Evolutionary conservation across 2,888 invertebrate species (phyloP).

Genomic region (Spodoptera picta): DNA sequence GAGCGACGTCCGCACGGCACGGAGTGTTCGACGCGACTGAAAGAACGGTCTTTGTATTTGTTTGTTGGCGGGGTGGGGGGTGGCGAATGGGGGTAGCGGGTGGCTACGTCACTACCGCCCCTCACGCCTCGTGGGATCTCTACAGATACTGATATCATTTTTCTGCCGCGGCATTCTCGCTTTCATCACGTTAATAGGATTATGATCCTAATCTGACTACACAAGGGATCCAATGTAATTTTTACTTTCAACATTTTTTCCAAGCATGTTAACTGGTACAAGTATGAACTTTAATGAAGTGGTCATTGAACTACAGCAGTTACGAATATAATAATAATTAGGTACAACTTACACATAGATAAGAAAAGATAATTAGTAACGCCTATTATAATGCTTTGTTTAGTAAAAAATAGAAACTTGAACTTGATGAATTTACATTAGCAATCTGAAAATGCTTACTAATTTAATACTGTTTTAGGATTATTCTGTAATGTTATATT

Average conservation of each 20-base stretch:
- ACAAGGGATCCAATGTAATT: slow-evolving; percentile 17
- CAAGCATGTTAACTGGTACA: neutral
- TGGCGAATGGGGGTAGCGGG: slow-evolving; percentile 57
- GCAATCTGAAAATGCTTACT: too few species aligned
- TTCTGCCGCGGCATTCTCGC: slow-evolving; percentile 40
- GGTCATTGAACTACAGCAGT: slow-evolving; percentile 12
- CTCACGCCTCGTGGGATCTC: slow-evolving; percentile 58
- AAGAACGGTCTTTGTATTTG: slow-evolving; percentile 63
- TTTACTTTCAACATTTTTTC: slow-evolving; percentile 11
- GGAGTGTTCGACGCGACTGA: slow-evolving; percentile 83
- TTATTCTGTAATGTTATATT: too few species aligned
- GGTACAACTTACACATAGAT: too few species aligned
- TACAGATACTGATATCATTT: slow-evolving; percentile 62
- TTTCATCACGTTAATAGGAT: slow-evolving; percentile 47
- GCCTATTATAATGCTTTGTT: too few species aligned
- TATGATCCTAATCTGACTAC: slow-evolving; percentile 43
- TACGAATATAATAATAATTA: neutral
- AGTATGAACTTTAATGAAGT: slow-evolving; percentile 1
- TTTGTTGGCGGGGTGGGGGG: slow-evolving; percentile 62
- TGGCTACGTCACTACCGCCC: slow-evolving; percentile 72
- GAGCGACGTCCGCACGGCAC: slow-evolving; percentile 73
- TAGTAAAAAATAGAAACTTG: too few species aligned
- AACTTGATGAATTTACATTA: too few species aligned
- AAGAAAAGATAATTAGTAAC: too few species aligned
- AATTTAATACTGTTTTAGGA: too few species aligned